Percentiles rank a stretch among this genome's conserved stretches.
Conservation (phyloP, 2,888 invertebrate genomes). For the Archaeoteleia sp. region DNA sequence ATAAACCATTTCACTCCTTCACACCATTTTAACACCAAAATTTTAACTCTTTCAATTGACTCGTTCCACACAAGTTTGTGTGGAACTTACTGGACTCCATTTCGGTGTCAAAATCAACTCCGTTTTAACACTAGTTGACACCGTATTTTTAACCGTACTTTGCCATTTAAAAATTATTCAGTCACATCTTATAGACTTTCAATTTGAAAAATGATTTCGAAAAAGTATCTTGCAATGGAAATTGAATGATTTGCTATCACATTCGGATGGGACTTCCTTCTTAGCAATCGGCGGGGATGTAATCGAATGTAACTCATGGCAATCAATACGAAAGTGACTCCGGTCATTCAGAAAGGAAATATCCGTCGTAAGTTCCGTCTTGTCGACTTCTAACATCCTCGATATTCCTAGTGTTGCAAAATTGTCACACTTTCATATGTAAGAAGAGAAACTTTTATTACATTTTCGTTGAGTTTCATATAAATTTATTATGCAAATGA, state of each 20-base stretch:
- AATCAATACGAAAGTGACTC: slow-evolving; percentile 28
- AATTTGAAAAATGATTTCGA: neutral
- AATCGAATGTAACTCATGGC: slow-evolving; percentile 35
- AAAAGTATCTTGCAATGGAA: slow-evolving; percentile 11
- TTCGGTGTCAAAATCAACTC: too few species aligned
- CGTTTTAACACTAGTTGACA: too few species aligned
- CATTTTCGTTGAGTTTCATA: neutral
- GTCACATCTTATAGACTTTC: slow-evolving; percentile 4
- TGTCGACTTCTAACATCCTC: slow-evolving; percentile 19
- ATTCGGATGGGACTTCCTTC: slow-evolving; percentile 10
- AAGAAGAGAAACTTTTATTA: neutral
- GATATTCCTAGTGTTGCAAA: slow-evolving; percentile 14
- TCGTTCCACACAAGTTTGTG: too few species aligned
- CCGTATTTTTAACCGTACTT: too few species aligned
- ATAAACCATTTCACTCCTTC: too few species aligned
- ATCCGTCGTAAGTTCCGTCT: slow-evolving; percentile 32
- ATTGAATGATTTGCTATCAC: slow-evolving; percentile 21
- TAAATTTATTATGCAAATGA: neutral
- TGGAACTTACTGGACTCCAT: too few species aligned
- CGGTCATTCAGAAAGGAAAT: slow-evolving; percentile 25
- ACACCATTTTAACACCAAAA: too few species aligned
- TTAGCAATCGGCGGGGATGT: slow-evolving; percentile 13
- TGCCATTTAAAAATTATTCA: too few species aligned
- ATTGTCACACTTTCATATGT: slow-evolving; percentile 12
- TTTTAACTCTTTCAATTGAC: too few species aligned